Evolutionary conservation across 2,113 vertebrate genomes (phyloP).

Genomic region (Lethenteron reissneri): DNA sequence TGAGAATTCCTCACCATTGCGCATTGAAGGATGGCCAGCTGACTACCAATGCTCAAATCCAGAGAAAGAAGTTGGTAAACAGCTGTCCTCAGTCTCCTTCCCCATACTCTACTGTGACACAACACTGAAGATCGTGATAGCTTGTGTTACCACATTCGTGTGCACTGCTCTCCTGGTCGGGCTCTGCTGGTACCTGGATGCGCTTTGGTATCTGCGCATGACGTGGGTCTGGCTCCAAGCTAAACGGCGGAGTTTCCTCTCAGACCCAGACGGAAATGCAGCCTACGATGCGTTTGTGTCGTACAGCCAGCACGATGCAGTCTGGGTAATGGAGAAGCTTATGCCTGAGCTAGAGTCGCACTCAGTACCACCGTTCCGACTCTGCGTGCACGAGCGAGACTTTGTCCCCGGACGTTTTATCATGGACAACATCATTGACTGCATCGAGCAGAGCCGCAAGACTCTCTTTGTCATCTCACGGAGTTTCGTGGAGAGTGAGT

Average conservation of each 20-base stretch:
- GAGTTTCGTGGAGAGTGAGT: slow-evolving; percentile 9
- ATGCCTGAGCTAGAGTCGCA: slow-evolving; percentile 7
- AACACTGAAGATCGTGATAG: slow-evolving; percentile 19
- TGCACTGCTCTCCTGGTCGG: neutral
- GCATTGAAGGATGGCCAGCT: slow-evolving; percentile 22
- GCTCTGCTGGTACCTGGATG: neutral
- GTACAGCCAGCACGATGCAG: slow-evolving; percentile 8
- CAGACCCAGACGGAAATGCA: neutral
- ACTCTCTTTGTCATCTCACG: slow-evolving; percentile 9
- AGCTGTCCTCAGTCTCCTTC: slow-evolving; percentile 18
- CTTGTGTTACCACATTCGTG: slow-evolving; percentile 19
- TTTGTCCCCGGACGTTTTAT: slow-evolving; percentile 9
- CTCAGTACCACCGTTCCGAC: slow-evolving; percentile 5
- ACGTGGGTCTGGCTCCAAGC: slow-evolving; percentile 8
- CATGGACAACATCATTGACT: slow-evolving; percentile 10
- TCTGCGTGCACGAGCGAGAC: slow-evolving; percentile 10
- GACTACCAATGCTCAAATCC: slow-evolving; percentile 49
- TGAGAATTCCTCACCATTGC: slow-evolving; percentile 1
- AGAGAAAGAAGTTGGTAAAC: slow-evolving; percentile 20
- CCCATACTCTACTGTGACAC: slow-evolving; percentile 31
- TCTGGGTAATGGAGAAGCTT: slow-evolving; percentile 9
- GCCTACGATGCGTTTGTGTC: slow-evolving; percentile 10
- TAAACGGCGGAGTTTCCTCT: neutral
- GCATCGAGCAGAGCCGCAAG: slow-evolving; percentile 10
- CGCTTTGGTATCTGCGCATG: slow-evolving; percentile 7